These are phyloP conservation scores for Xestia ashworthii DNA, from an alignment of 2,888 invertebrate genomes.

Conservation along the genomic window DNA sequence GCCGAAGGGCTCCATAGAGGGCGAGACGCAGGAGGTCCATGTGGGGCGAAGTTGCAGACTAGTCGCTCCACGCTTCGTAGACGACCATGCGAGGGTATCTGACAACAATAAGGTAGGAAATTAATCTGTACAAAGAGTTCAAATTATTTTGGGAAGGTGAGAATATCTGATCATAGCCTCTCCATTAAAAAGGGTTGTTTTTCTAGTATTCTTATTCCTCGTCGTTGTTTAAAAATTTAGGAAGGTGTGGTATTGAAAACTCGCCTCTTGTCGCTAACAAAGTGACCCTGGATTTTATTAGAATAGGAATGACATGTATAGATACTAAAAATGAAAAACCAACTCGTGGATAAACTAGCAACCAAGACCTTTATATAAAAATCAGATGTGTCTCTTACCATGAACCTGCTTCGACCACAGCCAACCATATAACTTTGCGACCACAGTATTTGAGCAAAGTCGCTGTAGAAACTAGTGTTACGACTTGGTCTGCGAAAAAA, in stretches of 20 bases:
- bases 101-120: not conserved
- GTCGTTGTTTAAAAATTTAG: not conserved
- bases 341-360: too few species aligned
- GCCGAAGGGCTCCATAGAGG: slow-evolving; percentile 78
- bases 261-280: not conserved
- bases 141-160: not conserved
- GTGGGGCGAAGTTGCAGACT: slow-evolving; percentile 85
- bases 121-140: not conserved
- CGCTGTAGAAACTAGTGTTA: slow-evolving; percentile 74
- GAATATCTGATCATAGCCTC: not conserved
- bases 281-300: not conserved
- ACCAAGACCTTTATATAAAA: too few species aligned
- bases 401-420: slow-evolving; percentile 84
- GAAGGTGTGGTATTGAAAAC: not conserved
- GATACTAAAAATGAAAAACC: not conserved
- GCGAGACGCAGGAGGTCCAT: slow-evolving; percentile 74
- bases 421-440: slow-evolving; percentile 85
- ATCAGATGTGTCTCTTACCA: slow-evolving; percentile 72
- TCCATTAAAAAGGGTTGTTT: not conserved
- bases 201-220: not conserved
- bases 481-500: slow-evolving; percentile 68
- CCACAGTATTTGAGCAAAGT: slow-evolving; percentile 86
- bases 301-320: not conserved
- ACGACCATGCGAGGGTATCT: slow-evolving; percentile 75
- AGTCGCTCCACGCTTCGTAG: slow-evolving; percentile 82